Percentiles rank a stretch among this genome's conserved stretches.
Evolutionary conservation across 2,797 vertebrate species (phyloP).

Genomic region (Tympanoctomys barrerae): DNA sequence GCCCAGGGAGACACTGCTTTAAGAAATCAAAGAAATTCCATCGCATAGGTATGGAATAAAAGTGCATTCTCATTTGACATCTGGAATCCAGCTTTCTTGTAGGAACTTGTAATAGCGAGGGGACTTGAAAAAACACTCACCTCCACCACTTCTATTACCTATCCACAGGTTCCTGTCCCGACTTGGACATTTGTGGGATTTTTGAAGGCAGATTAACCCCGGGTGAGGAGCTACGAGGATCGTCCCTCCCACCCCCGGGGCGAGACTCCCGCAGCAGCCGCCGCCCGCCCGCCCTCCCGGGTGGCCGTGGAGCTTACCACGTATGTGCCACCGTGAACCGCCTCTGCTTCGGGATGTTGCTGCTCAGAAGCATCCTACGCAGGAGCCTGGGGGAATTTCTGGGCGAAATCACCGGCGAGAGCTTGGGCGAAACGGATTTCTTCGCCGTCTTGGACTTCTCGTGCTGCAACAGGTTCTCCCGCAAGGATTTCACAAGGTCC

Average conservation of each 20-base stretch:
- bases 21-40: conserved; percentile 73
- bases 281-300: not conserved
- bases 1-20: not conserved
- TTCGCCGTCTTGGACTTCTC: conserved; percentile 92
- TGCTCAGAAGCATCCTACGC: conserved; percentile 97
- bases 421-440: conserved; percentile 94
- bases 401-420: conserved; percentile 93
- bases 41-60: conserved; percentile 35
- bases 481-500: conserved; percentile 97
- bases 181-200: conserved; percentile 37
- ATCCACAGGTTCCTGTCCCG: conserved; percentile 39
- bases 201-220: not conserved
- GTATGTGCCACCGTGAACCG: conserved; percentile 99
- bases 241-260: not conserved
- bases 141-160: conserved; percentile 42
- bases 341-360: conserved; percentile 97
- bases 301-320: conserved; percentile 91
- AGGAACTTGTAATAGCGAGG: conserved; percentile 78
- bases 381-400: conserved; percentile 98
- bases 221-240: not conserved
- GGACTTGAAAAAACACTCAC: conserved; percentile 72
- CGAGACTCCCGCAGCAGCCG: too few relatives aligned
- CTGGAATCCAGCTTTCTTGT: conserved; percentile 71
- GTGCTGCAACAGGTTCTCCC: conserved; percentile 98
- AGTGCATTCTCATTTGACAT: conserved; percentile 75